Evolutionary conservation across 1,140 invertebrate genomes (phyloP).

Genomic region (Drosophila aff.): DNA sequence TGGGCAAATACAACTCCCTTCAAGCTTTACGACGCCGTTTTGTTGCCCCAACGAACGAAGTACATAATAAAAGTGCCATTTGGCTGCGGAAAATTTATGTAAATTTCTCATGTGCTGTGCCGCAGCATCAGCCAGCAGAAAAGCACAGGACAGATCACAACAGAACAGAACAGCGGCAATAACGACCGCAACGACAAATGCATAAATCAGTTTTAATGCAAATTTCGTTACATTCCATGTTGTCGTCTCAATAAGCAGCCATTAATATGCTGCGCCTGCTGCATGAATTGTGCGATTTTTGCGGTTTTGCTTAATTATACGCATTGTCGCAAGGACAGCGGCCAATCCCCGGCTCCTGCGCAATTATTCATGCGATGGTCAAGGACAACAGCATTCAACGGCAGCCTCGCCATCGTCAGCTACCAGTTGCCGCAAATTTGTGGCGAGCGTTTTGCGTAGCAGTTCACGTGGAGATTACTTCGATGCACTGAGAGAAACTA

Average conservation of each 20-base stretch:
- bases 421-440: constrained; percentile 50
- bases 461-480: constrained; percentile 46
- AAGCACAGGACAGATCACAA: neutral
- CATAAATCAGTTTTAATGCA: constrained; percentile 68
- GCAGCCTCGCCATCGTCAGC: constrained; percentile 7
- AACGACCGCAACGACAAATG: constrained; percentile 55
- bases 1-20: neutral
- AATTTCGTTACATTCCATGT: constrained; percentile 51
- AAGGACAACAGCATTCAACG: constrained; percentile 54
- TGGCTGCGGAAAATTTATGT: constrained; percentile 59
- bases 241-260: constrained; percentile 65
- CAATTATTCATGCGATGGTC: constrained; percentile 70
- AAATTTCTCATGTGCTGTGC: constrained; percentile 42
- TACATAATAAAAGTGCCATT: constrained; percentile 55
- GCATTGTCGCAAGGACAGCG: constrained; percentile 58
- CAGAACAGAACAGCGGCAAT: constrained; percentile 19
- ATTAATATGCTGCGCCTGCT: constrained; percentile 65
- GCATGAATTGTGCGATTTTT: constrained; percentile 69
- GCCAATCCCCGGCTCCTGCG: constrained; percentile 34
- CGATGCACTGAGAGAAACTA: constrained; percentile 42
- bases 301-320: constrained; percentile 71
- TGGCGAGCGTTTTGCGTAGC: constrained; percentile 20
- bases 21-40: constrained; percentile 40
- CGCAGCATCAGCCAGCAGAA: constrained; percentile 33
- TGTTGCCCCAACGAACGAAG: constrained; percentile 37